phyloP scores from a whole-genome alignment of 2,888 invertebrate genomes.

The Phlogophora meticulosa region DNA sequence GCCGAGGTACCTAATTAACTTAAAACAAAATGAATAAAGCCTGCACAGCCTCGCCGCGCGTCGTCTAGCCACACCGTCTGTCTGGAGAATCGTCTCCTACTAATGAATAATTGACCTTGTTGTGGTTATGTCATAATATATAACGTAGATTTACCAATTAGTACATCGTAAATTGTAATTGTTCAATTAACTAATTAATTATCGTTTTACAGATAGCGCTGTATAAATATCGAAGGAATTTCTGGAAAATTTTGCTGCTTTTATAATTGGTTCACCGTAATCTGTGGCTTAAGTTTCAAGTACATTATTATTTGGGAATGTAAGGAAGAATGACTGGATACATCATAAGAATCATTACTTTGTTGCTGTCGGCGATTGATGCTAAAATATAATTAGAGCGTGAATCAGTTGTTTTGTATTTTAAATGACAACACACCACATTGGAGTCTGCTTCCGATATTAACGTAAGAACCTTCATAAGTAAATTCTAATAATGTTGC shows the following conservation, averaged over 20 bases:
- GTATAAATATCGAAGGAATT: neutral
- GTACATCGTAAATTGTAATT: conserved; percentile 17
- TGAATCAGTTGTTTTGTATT: neutral
- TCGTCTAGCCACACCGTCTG: conserved; percentile 42
- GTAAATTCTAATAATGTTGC: conserved; percentile 3
- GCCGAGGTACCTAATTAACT: conserved; percentile 55
- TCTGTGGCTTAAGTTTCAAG: neutral
- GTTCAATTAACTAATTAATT: conserved; percentile 7
- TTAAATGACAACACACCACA: neutral
- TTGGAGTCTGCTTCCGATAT: neutral
- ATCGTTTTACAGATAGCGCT: neutral
- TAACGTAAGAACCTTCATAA: neutral
- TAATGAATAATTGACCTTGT: conserved; percentile 55
- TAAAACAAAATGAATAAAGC: conserved; percentile 57
- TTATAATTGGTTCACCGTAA: neutral
- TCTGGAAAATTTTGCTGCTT: neutral
- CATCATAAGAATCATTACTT: no score
- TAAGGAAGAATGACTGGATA: no score
- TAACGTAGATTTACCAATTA: conserved; percentile 8
- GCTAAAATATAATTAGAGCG: neutral
- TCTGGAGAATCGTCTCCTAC: conserved; percentile 40
- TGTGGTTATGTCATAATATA: conserved; percentile 8
- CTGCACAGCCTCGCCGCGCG: conserved; percentile 30
- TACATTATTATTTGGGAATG: no score
- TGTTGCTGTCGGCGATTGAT: neutral